Conservation (phyloP, 2,797 vertebrate genomes). For the Melanotaenia maccullochi region DNA sequence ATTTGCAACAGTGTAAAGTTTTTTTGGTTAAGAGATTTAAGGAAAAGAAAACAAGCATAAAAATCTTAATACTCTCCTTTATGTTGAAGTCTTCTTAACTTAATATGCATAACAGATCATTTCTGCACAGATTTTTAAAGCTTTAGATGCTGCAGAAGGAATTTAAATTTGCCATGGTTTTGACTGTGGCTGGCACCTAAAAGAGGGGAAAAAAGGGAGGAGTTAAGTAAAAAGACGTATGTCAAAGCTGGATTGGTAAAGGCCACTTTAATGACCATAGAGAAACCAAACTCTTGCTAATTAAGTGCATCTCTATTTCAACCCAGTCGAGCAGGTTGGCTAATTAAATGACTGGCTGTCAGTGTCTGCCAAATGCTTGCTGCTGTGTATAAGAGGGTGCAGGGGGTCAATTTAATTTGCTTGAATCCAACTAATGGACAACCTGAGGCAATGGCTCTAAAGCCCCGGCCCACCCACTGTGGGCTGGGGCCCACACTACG, state of each 20-base stretch:
- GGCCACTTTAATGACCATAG: conserved; percentile 29
- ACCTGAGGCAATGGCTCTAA: conserved; percentile 52
- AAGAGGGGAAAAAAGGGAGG: background rate
- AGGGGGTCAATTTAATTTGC: conserved; percentile 71
- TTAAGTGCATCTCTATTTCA: conserved; percentile 65
- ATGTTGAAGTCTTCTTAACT: background rate
- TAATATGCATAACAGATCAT: background rate
- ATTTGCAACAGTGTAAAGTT: too few relatives aligned
- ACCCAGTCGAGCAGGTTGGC: conserved; percentile 44
- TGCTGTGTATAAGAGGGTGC: conserved; percentile 54
- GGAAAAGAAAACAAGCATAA: background rate
- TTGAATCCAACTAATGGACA: conserved; percentile 68
- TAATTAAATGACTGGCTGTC: conserved; percentile 72
- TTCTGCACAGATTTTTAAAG: background rate
- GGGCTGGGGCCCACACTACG: background rate
- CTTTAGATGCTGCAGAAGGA: background rate
- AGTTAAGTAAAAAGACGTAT: conserved; percentile 1
- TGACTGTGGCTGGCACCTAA: conserved; percentile 4
- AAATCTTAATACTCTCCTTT: background rate
- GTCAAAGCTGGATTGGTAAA: conserved; percentile 31
- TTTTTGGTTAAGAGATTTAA: background rate
- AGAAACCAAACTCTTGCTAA: conserved; percentile 62
- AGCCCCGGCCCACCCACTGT: conserved; percentile 48
- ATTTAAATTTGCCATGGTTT: background rate
- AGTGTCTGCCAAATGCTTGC: conserved; percentile 55